phyloP scores from a whole-genome alignment of 2,113 vertebrate species.

The Cricetomys ansorgei region DNA sequence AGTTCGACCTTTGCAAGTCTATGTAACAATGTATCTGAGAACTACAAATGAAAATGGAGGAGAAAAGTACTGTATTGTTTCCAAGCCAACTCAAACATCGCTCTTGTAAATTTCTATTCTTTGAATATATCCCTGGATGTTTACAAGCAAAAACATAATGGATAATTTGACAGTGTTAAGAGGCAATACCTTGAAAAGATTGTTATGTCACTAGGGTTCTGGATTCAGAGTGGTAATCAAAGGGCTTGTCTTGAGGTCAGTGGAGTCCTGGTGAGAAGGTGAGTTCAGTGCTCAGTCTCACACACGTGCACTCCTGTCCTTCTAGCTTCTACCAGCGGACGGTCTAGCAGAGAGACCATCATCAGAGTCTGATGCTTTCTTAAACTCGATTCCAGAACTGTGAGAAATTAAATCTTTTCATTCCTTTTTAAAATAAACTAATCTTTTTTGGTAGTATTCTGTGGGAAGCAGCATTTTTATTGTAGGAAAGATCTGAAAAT shows the following conservation, averaged over 20 bases:
- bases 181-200: background rate
- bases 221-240: too few species aligned
- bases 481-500: background rate
- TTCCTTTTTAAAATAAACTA: background rate
- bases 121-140: background rate
- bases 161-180: background rate
- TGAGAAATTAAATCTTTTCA: background rate
- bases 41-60: too few species aligned
- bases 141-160: background rate
- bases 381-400: background rate
- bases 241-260: too few species aligned
- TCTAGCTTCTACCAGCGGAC: background rate
- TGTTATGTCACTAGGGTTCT: background rate
- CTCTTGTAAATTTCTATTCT: background rate
- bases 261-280: background rate
- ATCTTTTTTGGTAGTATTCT: background rate
- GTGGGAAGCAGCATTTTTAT: background rate
- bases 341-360: background rate
- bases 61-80: background rate
- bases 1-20: background rate
- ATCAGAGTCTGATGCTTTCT: background rate
- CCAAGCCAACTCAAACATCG: background rate
- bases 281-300: background rate
- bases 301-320: accelerated
- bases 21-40: background rate